phyloP scores from a whole-genome alignment of 2,888 invertebrate species.

The Stictocephala bisonia region DNA sequence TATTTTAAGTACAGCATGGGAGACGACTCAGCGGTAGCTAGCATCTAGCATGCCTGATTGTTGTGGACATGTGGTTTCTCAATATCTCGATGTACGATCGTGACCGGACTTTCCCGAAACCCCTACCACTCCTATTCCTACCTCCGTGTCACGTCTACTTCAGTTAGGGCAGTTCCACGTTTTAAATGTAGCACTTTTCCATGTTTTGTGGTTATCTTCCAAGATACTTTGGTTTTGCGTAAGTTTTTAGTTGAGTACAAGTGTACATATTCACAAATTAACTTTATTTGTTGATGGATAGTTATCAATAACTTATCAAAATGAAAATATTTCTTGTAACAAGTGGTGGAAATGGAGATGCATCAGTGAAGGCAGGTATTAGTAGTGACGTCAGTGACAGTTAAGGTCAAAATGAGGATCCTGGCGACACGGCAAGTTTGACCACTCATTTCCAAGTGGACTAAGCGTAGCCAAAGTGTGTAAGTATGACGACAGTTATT shows the following conservation, averaged over 20 bases:
- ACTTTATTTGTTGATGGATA: slow-evolving; percentile 1
- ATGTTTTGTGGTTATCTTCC: slow-evolving; percentile 5
- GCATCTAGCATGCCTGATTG: slow-evolving; percentile 14
- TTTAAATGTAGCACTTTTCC: background rate
- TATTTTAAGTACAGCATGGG: background rate
- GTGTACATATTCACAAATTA: slow-evolving; percentile 6
- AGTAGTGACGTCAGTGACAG: slow-evolving; percentile 25
- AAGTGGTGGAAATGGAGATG: slow-evolving; percentile 20
- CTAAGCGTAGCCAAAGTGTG: too few relatives aligned
- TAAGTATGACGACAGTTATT: too few relatives aligned
- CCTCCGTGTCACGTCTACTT: background rate
- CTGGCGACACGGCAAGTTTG: slow-evolving; percentile 14
- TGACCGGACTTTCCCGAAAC: background rate
- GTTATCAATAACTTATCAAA: background rate
- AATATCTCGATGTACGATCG: background rate
- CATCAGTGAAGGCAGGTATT: slow-evolving; percentile 23
- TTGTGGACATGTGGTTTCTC: slow-evolving; percentile 9
- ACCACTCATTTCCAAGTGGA: slow-evolving; percentile 24
- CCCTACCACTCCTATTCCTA: background rate
- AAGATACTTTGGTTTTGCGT: too few relatives aligned
- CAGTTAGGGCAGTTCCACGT: too few relatives aligned
- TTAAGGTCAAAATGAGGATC: slow-evolving; percentile 24
- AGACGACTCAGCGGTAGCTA: background rate
- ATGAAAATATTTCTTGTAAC: too few relatives aligned
- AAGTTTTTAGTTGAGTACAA: background rate